Evolutionary conservation across 2,113 vertebrate genomes (phyloP).

Genomic region (Anoura caudifer): DNA sequence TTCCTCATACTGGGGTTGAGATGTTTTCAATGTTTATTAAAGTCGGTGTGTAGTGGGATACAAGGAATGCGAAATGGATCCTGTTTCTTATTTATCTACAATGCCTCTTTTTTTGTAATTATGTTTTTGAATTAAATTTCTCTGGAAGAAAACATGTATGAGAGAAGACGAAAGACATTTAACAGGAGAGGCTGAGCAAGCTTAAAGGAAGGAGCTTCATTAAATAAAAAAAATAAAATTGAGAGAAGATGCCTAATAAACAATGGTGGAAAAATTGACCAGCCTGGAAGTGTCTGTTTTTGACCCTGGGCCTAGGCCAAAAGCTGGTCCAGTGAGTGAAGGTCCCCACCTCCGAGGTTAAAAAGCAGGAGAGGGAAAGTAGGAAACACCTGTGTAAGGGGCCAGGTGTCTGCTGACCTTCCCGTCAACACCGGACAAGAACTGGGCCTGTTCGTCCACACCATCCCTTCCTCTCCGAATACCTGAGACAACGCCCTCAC

Average conservation of each 20-base stretch:
- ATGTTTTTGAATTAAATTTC: background rate
- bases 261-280: background rate
- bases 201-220: background rate
- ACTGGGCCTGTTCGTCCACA: fast-evolving
- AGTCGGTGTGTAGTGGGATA: background rate
- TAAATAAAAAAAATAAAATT: background rate
- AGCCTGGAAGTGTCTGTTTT: background rate
- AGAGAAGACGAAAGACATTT: background rate
- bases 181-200: background rate
- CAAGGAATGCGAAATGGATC: background rate
- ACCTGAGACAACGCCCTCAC: background rate
- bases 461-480: background rate
- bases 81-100: background rate
- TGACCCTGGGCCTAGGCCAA: background rate
- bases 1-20: background rate
- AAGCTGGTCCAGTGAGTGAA: background rate
- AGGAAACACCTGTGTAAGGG: background rate
- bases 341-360: background rate
- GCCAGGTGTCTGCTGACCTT: background rate
- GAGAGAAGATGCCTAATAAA: background rate
- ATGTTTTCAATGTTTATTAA: background rate
- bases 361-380: background rate
- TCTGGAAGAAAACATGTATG: background rate
- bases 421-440: background rate
- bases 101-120: background rate